Evolutionary conservation across 2,888 invertebrate species (phyloP), one percentile per base, ranked within the genome.

Genomic region (Fragum sueziense): DNA sequence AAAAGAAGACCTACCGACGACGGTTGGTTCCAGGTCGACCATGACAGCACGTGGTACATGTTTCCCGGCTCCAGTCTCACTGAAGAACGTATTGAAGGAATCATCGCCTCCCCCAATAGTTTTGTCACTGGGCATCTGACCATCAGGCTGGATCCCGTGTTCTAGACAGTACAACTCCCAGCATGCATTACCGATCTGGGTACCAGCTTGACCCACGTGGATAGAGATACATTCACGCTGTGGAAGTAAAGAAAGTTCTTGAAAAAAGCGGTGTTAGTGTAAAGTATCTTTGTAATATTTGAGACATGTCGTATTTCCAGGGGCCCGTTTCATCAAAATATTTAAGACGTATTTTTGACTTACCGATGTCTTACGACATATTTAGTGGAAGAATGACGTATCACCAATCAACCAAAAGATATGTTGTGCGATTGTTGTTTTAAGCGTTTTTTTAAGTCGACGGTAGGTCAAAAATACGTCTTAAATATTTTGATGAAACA

Each of bases 21-120:
- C 98, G 86, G 98, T 98, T 84, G 98, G 98, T 94, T 98, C 98
- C 93, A 99, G 95, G 94, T 99, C 98, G 20, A 99, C 97, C 91
- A 98, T 98, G 76, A 98, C 97, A 97, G 92, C 92, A 89, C 98
- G 95, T 69, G 98, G 98, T 17, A 98, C 98, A 93, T 98, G 98
- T 93, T 98, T 98, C 91, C 98, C 98, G 54, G 97, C 96, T 59
- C 97, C 97, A 79, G 98, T 98, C 94, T 98, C 98, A 78, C 93
- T 93, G 91, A 94, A 94, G 90, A 94, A 94, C 6, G 47, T 47
- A 14, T 47, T 47, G 47, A 47, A 47, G 47, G 47, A 47, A 47
- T 47, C 47, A 47, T 47, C 47, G 17, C 47, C 47, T 47, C 47
- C 47, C 17, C 47, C 47, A 14, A 47, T 47, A 4, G 47, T 47